Evolutionary conservation across 2,888 invertebrate genomes (phyloP).

Genomic region (Acanthosepion pharaonis): DNA sequence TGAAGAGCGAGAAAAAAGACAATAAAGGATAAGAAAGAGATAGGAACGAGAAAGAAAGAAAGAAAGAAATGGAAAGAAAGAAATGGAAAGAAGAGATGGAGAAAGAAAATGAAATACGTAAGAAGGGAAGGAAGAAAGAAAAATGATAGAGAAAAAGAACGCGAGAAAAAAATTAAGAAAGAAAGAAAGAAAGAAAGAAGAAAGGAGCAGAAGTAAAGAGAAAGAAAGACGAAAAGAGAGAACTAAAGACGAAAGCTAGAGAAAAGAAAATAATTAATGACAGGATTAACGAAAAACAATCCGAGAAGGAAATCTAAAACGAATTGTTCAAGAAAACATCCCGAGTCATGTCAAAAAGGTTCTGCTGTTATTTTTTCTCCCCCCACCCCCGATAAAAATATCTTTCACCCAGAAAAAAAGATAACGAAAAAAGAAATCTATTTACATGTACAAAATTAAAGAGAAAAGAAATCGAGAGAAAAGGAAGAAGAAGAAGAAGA

Average conservation of each 20-base stretch:
- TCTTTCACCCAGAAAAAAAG: neutral
- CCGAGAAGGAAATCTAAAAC: neutral
- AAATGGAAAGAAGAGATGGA: neutral
- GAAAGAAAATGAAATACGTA: too few species aligned
- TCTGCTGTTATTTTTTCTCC: neutral
- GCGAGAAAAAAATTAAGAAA: too few species aligned
- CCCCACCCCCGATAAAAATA: too few species aligned
- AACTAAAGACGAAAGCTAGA: neutral
- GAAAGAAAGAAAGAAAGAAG: too few species aligned
- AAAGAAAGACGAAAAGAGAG: neutral
- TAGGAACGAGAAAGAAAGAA: neutral
- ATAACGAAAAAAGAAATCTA: neutral
- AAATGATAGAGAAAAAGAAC: too few species aligned
- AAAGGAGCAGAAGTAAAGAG: neutral
- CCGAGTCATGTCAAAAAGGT: neutral
- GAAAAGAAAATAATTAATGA: neutral
- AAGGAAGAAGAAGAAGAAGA: neutral
- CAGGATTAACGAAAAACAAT: neutral
- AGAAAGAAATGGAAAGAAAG: neutral
- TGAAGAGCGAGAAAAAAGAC: neutral
- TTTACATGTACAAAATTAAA: neutral
- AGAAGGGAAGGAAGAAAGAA: too few species aligned
- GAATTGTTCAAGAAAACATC: neutral
- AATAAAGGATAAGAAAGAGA: neutral
- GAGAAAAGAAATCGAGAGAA: neutral